Percentiles rank a stretch among this genome's conserved stretches.
Conservation (phyloP, 2,888 invertebrate genomes). For the Amblyteles armatorius region DNA sequence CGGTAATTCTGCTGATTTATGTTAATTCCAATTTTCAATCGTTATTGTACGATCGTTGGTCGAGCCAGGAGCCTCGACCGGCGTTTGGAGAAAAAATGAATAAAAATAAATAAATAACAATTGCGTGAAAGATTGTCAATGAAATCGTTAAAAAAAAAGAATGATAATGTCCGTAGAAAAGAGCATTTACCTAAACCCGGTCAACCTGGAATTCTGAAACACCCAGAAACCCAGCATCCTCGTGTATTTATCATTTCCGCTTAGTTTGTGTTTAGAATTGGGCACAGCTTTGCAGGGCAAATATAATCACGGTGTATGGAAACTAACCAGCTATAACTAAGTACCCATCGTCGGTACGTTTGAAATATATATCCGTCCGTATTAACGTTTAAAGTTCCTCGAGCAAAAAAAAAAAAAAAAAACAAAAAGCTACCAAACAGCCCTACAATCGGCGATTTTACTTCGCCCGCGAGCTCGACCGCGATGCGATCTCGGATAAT, state of each 20-base stretch:
- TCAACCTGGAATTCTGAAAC: constrained; percentile 46
- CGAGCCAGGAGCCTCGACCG: no score
- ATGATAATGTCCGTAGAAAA: constrained; percentile 16
- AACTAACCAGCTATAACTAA: not conserved
- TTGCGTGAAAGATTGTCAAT: constrained; percentile 31
- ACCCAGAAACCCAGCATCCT: constrained; percentile 10
- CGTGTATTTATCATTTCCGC: not conserved
- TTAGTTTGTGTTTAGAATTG: constrained; percentile 1
- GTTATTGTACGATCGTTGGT: not conserved
- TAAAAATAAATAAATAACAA: not conserved
- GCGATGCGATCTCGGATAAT: not conserved
- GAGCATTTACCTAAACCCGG: constrained; percentile 55
- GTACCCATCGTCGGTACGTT: constrained; percentile 3
- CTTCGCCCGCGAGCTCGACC: not conserved
- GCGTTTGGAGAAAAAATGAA: not conserved
- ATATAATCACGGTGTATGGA: constrained; percentile 3
- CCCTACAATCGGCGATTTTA: not conserved
- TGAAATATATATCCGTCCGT: not conserved
- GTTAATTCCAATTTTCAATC: not conserved
- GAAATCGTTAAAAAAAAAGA: constrained; percentile 26
- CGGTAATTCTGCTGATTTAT: not conserved
- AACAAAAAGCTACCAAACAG: not conserved
- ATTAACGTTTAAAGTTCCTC: not conserved
- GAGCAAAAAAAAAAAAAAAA: not conserved
- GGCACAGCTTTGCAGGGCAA: constrained; percentile 1